A percentile compares a stretch with the other conserved stretches of the same genome.
Conservation (phyloP, 1,140 invertebrate species). For the Drosophila paulistorum region DNA sequence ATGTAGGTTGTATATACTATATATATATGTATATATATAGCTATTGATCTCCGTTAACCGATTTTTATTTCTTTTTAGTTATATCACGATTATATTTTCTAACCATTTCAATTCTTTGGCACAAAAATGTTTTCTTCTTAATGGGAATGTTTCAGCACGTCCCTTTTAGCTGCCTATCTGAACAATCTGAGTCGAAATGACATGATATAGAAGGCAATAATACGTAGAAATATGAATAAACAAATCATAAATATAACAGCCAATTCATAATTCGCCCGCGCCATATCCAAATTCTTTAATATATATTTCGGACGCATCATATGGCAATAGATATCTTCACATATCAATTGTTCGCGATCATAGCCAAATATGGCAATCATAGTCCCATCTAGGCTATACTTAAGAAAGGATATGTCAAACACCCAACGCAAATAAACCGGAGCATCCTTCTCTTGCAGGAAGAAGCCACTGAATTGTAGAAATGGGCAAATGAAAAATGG, state of each 20-base stretch:
- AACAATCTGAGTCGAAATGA: constrained; percentile 79
- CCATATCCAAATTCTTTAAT: constrained; percentile 89
- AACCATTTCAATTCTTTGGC: constrained; percentile 60
- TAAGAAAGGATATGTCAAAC: constrained; percentile 93
- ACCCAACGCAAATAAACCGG: constrained; percentile 92
- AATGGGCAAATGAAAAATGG: constrained; percentile 93
- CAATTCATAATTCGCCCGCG: constrained; percentile 82
- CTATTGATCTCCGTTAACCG: constrained; percentile 5
- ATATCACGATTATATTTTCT: constrained; percentile 68
- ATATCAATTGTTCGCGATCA: constrained; percentile 87
- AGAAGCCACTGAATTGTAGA: constrained; percentile 94
- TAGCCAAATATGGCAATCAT: constrained; percentile 87
- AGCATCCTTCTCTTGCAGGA: constrained; percentile 92
- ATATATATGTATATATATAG: not conserved
- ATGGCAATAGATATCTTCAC: constrained; percentile 88
- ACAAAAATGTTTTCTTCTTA: constrained; percentile 49
- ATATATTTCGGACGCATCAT: constrained; percentile 88
- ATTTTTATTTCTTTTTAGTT: constrained; percentile 38
- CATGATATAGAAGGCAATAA: constrained; percentile 81
- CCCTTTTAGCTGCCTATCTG: constrained; percentile 50
- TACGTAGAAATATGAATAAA: constrained; percentile 66
- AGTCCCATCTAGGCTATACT: constrained; percentile 90
- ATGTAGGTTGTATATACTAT: constrained; percentile 16
- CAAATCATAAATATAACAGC: constrained; percentile 64
- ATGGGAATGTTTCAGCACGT: constrained; percentile 56